Percentiles rank a stretch among this genome's conserved stretches.
These are phyloP conservation scores for Damaliscus lunatus DNA, from an alignment of 2,113 vertebrate genomes.

Conservation along the genomic window DNA sequence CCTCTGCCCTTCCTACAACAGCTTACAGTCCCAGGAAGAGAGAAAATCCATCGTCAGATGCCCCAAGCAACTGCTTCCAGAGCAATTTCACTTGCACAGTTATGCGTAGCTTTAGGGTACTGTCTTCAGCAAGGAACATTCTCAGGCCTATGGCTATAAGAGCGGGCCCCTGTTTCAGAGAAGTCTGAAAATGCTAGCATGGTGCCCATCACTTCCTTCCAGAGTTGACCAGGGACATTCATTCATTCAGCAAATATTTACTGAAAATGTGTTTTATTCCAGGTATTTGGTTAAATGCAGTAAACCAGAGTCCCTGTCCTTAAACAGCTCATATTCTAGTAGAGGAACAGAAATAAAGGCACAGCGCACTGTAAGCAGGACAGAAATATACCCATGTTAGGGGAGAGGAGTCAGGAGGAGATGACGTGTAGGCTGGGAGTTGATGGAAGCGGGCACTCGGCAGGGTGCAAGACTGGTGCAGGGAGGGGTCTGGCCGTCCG, in stretches of 20 bases:
- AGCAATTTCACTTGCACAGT: background rate
- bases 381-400: background rate
- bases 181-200: background rate
- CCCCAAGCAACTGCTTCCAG: background rate
- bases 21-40: background rate
- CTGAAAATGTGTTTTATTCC: background rate
- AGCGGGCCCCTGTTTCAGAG: background rate
- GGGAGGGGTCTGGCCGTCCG: background rate
- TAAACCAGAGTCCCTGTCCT: background rate
- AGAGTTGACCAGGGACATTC: background rate
- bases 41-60: background rate
- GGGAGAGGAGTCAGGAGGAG: background rate
- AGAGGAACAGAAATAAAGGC: background rate
- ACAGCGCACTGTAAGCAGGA: background rate
- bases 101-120: background rate
- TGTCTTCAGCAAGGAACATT: background rate
- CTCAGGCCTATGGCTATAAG: background rate
- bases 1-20: background rate
- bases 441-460: background rate
- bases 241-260: conserved; percentile 5
- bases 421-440: background rate
- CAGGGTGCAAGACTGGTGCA: too few relatives aligned
- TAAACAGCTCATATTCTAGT: background rate
- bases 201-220: background rate
- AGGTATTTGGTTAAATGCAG: background rate